phyloP scores from a whole-genome alignment of 1,140 invertebrate genomes.

The Belonocnema kinseyi region DNA sequence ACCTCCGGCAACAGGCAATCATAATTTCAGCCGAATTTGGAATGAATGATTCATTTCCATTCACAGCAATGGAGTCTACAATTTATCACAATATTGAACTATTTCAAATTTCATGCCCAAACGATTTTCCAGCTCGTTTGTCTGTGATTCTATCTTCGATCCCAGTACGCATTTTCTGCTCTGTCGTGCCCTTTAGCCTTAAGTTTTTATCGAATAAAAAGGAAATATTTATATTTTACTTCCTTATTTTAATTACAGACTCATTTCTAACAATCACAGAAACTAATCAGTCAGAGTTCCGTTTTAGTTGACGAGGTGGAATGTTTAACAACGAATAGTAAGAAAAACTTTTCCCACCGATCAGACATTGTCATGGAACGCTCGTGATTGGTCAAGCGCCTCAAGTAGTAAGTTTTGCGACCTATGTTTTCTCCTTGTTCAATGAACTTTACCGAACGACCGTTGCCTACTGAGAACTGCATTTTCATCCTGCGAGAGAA shows the following conservation, averaged over 20 bases:
- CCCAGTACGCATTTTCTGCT: no score
- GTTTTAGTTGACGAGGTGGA: no score
- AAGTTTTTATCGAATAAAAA: no score
- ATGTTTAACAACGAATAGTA: not conserved
- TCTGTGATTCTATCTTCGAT: no score
- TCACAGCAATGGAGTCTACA: not conserved
- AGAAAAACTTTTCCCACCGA: not conserved
- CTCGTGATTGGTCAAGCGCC: constrained; percentile 26
- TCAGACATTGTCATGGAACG: not conserved
- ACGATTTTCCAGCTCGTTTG: no score
- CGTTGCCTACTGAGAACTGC: constrained; percentile 47
- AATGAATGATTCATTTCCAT: not conserved
- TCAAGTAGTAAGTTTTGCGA: constrained; percentile 23
- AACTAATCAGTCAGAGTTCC: no score
- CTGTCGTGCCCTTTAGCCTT: no score
- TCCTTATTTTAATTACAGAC: no score
- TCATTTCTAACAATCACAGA: no score
- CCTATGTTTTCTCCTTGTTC: constrained; percentile 16
- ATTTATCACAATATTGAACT: constrained; percentile 3
- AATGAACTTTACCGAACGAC: constrained; percentile 29
- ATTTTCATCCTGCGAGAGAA: constrained; percentile 59
- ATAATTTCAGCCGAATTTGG: not conserved
- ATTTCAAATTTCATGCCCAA: not conserved
- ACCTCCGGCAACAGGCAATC: not conserved
- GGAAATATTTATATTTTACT: no score